Evolutionary conservation across 2,113 vertebrate genomes (phyloP).

Genomic region (Salvator merianae): DNA sequence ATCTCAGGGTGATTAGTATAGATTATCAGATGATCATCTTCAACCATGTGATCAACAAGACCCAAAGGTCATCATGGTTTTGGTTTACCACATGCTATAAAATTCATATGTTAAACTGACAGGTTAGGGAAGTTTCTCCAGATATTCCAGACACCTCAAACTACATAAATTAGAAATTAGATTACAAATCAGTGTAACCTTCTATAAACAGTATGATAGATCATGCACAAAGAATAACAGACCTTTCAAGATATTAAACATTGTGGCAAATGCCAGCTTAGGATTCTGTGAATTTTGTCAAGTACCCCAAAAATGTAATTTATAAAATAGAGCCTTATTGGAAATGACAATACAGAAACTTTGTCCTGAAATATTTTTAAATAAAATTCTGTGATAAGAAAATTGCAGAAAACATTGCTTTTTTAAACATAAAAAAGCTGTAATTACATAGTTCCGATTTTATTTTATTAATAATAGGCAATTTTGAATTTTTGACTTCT

Average conservation of each 20-base stretch:
- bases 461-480: conserved; percentile 33
- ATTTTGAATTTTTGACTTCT: conserved; percentile 37
- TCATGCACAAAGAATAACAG: not conserved
- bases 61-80: conserved; percentile 81
- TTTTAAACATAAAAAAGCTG: not conserved
- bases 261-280: not conserved
- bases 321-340: no score
- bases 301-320: not conserved
- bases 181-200: conserved; percentile 43
- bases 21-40: conserved; percentile 80
- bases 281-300: not conserved
- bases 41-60: conserved; percentile 72
- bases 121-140: conserved; percentile 49
- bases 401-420: conserved; percentile 4
- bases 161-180: conserved; percentile 44
- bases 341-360: not conserved
- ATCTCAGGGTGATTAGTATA: conserved; percentile 72
- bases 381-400: not conserved
- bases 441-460: not conserved
- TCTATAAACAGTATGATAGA: conserved; percentile 30
- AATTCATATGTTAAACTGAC: conserved; percentile 51
- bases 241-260: conserved; percentile 14
- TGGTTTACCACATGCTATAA: conserved; percentile 79
- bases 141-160: not conserved
- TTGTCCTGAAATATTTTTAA: not conserved